Percentiles rank a stretch among this genome's conserved stretches.
phyloP scores from a whole-genome alignment of 2,888 invertebrate genomes.

The Xestia ashworthii region DNA sequence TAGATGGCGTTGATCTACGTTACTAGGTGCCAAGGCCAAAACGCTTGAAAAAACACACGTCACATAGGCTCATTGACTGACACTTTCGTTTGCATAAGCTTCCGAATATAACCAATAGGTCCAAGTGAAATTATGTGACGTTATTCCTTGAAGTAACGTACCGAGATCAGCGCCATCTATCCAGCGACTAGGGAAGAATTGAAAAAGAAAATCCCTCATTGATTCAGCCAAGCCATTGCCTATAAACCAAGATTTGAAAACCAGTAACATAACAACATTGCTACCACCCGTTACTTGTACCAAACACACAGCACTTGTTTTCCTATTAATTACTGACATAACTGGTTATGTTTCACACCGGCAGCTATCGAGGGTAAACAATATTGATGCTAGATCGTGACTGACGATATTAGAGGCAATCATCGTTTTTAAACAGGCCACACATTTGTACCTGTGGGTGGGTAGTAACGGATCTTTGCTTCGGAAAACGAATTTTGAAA shows the following conservation, averaged over 20 bases:
- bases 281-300: conserved; percentile 16
- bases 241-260: not conserved
- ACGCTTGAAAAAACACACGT: no score
- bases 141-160: no score
- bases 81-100: no score
- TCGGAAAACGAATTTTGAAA: not conserved
- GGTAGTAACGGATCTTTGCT: not conserved
- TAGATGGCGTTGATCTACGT: no score
- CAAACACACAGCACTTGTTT: conserved; percentile 55
- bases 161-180: no score
- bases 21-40: no score
- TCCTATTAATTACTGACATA: conserved; percentile 63
- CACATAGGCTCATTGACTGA: no score
- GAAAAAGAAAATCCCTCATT: not conserved
- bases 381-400: conserved; percentile 61
- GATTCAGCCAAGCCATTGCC: not conserved
- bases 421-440: conserved; percentile 48
- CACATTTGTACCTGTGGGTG: conserved; percentile 2
- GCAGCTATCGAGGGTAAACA: conserved; percentile 55
- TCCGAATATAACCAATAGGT: no score
- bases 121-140: no score
- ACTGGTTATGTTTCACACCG: conserved; percentile 65
- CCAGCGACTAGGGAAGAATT: no score
- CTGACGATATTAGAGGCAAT: conserved; percentile 57
- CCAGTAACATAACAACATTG: not conserved